Percentiles rank a stretch among this genome's conserved stretches.
Evolutionary conservation across 2,797 vertebrate genomes (phyloP).

Genomic region (Onychomys arenicola): DNA sequence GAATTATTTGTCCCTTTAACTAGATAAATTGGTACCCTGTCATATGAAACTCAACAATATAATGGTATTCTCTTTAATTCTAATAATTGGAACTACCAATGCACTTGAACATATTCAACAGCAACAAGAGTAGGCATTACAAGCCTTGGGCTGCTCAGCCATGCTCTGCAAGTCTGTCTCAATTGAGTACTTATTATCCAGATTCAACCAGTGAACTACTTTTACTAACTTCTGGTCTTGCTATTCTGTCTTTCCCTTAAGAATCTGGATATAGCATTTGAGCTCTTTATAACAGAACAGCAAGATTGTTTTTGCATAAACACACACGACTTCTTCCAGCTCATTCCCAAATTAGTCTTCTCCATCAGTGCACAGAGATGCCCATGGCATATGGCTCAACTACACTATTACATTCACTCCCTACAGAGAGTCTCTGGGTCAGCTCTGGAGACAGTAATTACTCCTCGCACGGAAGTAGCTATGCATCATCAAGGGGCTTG

Average conservation of each 20-base stretch:
- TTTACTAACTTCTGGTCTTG: conserved; percentile 52
- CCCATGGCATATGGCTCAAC: conserved; percentile 77
- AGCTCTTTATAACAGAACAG: conserved; percentile 64
- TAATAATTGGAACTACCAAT: not conserved
- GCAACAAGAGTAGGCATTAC: not conserved
- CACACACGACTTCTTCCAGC: conserved; percentile 61
- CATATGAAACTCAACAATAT: conserved; percentile 24
- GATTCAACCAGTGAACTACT: conserved; percentile 25
- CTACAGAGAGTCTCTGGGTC: conserved; percentile 79
- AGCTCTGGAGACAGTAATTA: conserved; percentile 80
- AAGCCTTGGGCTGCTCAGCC: not conserved
- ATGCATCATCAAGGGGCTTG: conserved; percentile 68
- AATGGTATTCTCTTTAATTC: conserved; percentile 20
- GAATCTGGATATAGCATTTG: conserved; percentile 58
- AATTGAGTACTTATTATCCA: not conserved
- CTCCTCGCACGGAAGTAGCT: conserved; percentile 68
- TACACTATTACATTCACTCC: conserved; percentile 60
- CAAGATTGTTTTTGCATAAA: conserved; percentile 76
- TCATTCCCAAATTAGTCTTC: conserved; percentile 76
- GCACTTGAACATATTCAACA: conserved; percentile 9
- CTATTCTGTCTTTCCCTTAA: conserved; percentile 55
- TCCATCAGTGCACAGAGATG: conserved; percentile 72
- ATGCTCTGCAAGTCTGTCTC: not conserved
- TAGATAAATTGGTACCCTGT: conserved; percentile 6
- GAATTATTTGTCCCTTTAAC: not conserved